Evolutionary conservation across 2,888 invertebrate genomes (phyloP).

Genomic region (Latrodectus hesperus): DNA sequence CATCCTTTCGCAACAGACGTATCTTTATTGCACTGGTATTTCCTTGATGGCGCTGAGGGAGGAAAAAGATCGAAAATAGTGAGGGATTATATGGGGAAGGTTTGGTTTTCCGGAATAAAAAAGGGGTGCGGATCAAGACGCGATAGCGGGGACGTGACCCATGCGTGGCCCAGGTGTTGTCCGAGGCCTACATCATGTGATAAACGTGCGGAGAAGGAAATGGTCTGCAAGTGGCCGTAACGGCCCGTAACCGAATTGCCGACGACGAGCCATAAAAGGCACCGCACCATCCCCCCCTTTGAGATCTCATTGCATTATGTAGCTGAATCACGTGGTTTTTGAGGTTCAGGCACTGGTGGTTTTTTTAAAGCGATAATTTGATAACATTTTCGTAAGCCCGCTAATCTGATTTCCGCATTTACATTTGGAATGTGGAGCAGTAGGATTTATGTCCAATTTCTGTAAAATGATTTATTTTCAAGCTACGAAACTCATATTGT

Average conservation of each 20-base stretch:
- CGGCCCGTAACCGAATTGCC: conserved; percentile 16
- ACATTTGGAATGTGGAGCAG: too few species aligned
- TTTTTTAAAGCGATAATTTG: conserved; percentile 5
- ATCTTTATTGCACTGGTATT: too few species aligned
- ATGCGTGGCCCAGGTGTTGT: conserved; percentile 52
- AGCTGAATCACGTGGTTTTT: background rate
- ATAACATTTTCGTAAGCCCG: background rate
- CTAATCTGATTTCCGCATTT: too few species aligned
- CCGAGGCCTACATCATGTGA: conserved; percentile 31
- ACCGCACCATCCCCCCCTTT: background rate
- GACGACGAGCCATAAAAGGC: conserved; percentile 31
- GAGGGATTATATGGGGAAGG: too few species aligned
- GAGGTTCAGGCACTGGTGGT: background rate
- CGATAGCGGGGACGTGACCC: conserved; percentile 15
- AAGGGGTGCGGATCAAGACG: background rate
- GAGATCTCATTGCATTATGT: background rate
- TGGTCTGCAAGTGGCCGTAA: conserved; percentile 34
- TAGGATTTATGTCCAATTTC: too few species aligned
- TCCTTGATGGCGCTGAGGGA: too few species aligned
- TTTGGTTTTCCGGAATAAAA: too few species aligned
- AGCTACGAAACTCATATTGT: too few species aligned
- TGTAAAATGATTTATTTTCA: too few species aligned
- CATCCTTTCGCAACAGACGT: too few species aligned
- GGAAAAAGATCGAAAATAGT: too few species aligned
- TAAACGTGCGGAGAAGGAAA: conserved; percentile 41